Evolutionary conservation across 53 echinoderm and acorn worm species (phyloP), one percentile per base, ranked within the genome.

Genomic region (Pentamera pediparva): DNA sequence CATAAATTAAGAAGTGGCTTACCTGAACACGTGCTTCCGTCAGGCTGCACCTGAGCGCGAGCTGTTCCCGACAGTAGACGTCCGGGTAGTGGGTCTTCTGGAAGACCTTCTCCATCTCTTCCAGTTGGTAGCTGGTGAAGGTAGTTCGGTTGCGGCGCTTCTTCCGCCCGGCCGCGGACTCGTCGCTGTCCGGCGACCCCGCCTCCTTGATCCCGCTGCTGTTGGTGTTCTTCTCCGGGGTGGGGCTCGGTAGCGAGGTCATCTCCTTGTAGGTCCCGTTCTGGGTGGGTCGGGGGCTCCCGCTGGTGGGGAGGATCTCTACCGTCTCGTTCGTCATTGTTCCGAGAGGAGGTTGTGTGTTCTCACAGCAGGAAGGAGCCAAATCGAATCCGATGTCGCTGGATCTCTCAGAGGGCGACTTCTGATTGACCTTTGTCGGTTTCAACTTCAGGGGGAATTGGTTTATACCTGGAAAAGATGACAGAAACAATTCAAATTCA

Each of bases 41-140:
- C 25, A 94, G 76, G 53, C 90, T 90, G 51, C 94, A 94, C 28
- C 94, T 34, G 11, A 94, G 73, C 2, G 94, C 94, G 10, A 94
- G 82, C 59, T 94, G 94, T 65, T 94, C 94, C 41, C 94, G 59
- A 65, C 90, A 89, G 69, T 94, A 94, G 17, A 94, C 94, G 53
- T 94, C 94, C 32, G 94, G 94, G 59, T 94, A 94, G 58, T 94
- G 94, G 2, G 94, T 94, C 87, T 94, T 94, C 69, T 94, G 94
- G 72, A 94, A 94, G 3, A 94, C 87, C 33, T 90, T 94, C 75
- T 94, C 94, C 94, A 94, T 94, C 69, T 94, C 94, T 35, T 94
- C 94, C 38, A 94, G 75, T 35, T 94, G 94, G 28, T 70, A 94
- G 65, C 94, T 94, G 21, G 94, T 94, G 65, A 94, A 94, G 0